Evolutionary conservation across 92 coral and sea anemone genomes (phyloP), one percentile per base, ranked within the genome.

Genomic region (Palythoa grandiflora): DNA sequence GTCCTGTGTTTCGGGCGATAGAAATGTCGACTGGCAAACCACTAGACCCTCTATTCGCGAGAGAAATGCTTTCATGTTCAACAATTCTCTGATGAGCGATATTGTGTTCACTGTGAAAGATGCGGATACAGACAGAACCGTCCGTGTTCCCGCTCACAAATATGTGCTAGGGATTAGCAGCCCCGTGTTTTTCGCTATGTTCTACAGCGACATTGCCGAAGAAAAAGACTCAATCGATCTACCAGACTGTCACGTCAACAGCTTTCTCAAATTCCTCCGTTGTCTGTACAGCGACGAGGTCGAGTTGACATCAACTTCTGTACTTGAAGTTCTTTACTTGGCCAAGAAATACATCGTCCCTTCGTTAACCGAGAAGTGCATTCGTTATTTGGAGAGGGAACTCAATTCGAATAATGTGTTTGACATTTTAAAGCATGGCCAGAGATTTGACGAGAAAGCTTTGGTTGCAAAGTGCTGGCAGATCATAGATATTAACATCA

Each of bases 341-440:
- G 84, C 92, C 47, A 89, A 89, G 75, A 89, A 89, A 38, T 89
- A 89, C 71, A 89, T 89, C 78, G 92, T 89, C 44, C 92, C 92
- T 0, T 81, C 89, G 10, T 13, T 89, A 20, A 68, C 87, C 8
- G 38, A 14, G 7, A 87, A 89, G 63, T 89, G 92, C 59, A 79
- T 89, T 15, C 76, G 75, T 9, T 89, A 79, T 44, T 72, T 89
- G 75, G 87, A 83, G 71, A 89, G 76, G 78, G 87, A 89, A n/a
- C 81, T 89, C 39, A 84, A 83, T 2, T 87, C 89, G 3, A 87
- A 77, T 77, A 89, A 89, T 20, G 92, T 89, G 0, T 89, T 89
- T 74, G 80, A 83, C 16, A 89, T 89, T 50, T 83, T 89, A 53
- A 77, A 86, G 78, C 79, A 83, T 14, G 91, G 88, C 1, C 50